A percentile compares a stretch with the other conserved stretches of the same genome.
Conservation (phyloP, 2,113 vertebrate genomes). For the Pogonocichla stellata region DNA sequence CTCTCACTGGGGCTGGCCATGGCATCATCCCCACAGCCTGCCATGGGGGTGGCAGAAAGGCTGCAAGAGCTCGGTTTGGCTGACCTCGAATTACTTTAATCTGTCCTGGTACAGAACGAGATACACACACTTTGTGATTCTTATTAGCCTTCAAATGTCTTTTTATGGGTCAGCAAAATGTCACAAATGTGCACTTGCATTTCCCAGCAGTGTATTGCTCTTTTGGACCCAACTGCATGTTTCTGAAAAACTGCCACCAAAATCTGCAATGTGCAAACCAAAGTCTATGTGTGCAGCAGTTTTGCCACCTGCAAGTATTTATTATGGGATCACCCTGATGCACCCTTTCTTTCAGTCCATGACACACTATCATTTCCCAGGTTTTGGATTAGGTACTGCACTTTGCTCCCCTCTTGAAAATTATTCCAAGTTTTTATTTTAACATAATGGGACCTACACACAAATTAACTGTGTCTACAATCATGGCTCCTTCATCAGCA, state of each 20-base stretch:
- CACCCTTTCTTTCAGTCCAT: not conserved
- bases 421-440: not conserved
- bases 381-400: not conserved
- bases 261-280: not conserved
- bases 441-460: not conserved
- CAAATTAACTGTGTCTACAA: not conserved
- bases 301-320: not conserved
- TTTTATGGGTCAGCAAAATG: not conserved
- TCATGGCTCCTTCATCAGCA: fast-evolving
- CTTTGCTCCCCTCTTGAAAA: not conserved
- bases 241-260: not conserved
- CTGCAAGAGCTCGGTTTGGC: fast-evolving
- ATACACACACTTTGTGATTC: not conserved
- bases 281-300: not conserved
- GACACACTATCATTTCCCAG: not conserved
- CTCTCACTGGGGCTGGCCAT: not conserved
- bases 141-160: not conserved
- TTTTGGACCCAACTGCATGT: fast-evolving
- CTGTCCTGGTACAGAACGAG: not conserved
- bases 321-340: not conserved
- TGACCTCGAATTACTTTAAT: not conserved
- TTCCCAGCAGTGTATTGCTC: fast-evolving
- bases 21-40: fast-evolving
- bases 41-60: fast-evolving
- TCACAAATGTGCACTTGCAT: fast-evolving